phyloP scores from a whole-genome alignment of 2,888 invertebrate genomes.

The Watsonalla cultraria region DNA sequence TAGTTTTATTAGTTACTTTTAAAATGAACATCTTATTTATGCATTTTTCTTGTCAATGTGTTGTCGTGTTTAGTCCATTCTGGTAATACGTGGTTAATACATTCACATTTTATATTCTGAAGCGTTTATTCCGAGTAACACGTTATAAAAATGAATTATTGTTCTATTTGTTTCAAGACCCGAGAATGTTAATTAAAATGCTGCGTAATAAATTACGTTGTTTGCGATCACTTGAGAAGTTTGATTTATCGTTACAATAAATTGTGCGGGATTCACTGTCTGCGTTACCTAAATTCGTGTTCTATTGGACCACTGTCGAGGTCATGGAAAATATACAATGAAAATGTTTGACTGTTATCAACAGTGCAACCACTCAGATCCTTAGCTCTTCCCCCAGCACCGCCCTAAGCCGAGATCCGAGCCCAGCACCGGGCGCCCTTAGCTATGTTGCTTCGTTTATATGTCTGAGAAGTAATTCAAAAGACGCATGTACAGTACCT shows the following conservation, averaged over 20 bases:
- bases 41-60: too few species aligned
- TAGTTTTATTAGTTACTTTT: too few species aligned
- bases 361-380: conserved; percentile 1
- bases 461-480: too few species aligned
- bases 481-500: too few species aligned
- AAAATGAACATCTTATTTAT: too few species aligned
- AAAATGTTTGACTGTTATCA: conserved; percentile 11
- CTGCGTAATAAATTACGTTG: neutral
- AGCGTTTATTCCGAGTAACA: neutral
- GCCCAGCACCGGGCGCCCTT: too few species aligned
- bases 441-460: too few species aligned
- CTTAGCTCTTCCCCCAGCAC: conserved; percentile 3
- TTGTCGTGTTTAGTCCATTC: too few species aligned
- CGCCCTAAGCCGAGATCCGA: conserved; percentile 23
- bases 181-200: neutral
- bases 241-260: neutral
- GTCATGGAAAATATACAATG: conserved; percentile 37
- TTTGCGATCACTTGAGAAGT: neutral
- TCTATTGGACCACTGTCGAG: conserved; percentile 15
- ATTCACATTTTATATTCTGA: too few species aligned
- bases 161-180: neutral
- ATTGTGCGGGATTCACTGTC: neutral
- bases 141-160: neutral
- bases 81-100: too few species aligned
- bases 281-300: neutral